Conservation (phyloP, 2,797 vertebrate genomes). For the Oryzias dopingdopingensis region DNA sequence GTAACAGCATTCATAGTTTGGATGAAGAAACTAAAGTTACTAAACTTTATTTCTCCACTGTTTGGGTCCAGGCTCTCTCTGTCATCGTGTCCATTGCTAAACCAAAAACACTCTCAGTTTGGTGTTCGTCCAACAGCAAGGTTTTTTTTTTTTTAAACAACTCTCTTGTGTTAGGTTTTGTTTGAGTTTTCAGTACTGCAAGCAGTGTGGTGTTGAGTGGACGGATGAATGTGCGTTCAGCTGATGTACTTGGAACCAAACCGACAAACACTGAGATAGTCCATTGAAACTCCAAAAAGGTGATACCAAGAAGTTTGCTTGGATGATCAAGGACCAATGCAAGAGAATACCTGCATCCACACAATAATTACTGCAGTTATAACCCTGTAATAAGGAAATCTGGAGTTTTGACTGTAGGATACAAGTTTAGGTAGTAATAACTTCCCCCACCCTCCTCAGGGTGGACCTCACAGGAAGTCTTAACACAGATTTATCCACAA, state of each 20-base stretch:
- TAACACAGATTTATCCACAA: slow-evolving; percentile 13
- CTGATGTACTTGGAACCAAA: slow-evolving; percentile 25
- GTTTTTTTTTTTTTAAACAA: slow-evolving; percentile 18
- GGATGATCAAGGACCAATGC: not conserved
- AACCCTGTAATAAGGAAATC: slow-evolving; percentile 36
- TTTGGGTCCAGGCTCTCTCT: slow-evolving; percentile 10
- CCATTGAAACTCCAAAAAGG: no score
- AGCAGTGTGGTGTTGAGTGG: slow-evolving; percentile 23
- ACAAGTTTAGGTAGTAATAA: slow-evolving; percentile 43
- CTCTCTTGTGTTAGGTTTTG: slow-evolving; percentile 36
- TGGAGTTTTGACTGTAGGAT: slow-evolving; percentile 29
- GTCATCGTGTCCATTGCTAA: slow-evolving; percentile 19
- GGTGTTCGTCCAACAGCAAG: slow-evolving; percentile 14
- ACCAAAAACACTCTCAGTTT: slow-evolving; percentile 19
- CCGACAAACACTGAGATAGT: slow-evolving; percentile 16
- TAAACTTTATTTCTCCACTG: slow-evolving; percentile 30
- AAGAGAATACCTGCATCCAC: slow-evolving; percentile 6
- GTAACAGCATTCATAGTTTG: slow-evolving; percentile 23
- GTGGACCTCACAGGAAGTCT: slow-evolving; percentile 54
- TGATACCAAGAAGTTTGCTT: slow-evolving; percentile 5
- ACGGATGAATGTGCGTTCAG: slow-evolving; percentile 45
- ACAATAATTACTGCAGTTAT: no score
- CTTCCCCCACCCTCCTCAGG: slow-evolving; percentile 29
- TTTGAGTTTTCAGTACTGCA: slow-evolving; percentile 46
- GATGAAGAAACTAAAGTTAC: slow-evolving; percentile 32